phyloP scores from a whole-genome alignment of 2,113 vertebrate genomes.

The Phoxinus phoxinus region DNA sequence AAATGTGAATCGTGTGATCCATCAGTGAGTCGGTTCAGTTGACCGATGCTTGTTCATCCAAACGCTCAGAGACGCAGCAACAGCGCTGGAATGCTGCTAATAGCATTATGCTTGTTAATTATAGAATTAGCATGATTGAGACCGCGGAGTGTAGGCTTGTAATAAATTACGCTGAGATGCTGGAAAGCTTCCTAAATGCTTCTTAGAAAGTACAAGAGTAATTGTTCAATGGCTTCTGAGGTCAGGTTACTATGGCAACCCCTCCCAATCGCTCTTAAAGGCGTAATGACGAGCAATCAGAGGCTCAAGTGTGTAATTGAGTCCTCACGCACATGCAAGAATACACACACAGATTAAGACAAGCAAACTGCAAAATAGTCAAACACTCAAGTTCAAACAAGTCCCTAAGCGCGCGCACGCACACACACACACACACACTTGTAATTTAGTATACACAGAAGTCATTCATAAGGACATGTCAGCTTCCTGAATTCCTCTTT shows the following conservation, averaged over 20 bases:
- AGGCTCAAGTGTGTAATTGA: constrained; percentile 50
- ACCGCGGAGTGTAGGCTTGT: background rate
- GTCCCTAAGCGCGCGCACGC: background rate
- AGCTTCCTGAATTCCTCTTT: constrained; percentile 12
- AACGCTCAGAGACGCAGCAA: background rate
- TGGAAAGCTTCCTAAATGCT: constrained; percentile 29
- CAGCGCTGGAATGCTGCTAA: constrained; percentile 23
- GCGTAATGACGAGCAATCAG: constrained; percentile 44
- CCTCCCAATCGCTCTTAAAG: constrained; percentile 36
- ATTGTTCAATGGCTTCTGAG: constrained; percentile 27
- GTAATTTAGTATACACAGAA: background rate
- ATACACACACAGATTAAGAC: constrained; percentile 1
- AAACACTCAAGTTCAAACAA: background rate
- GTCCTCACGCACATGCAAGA: constrained; percentile 26
- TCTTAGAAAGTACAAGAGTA: constrained; percentile 43
- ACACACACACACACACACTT: background rate
- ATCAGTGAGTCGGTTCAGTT: background rate
- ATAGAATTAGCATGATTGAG: constrained; percentile 27
- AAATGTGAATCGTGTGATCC: background rate
- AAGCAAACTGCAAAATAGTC: constrained; percentile 12
- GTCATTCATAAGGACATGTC: background rate
- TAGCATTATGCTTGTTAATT: constrained; percentile 26
- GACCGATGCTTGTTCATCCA: background rate
- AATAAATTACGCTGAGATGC: constrained; percentile 14
- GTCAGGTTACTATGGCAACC: constrained; percentile 51